Evolutionary conservation across 2,888 invertebrate genomes (phyloP).

Genomic region (Ornithoptera priamus): DNA sequence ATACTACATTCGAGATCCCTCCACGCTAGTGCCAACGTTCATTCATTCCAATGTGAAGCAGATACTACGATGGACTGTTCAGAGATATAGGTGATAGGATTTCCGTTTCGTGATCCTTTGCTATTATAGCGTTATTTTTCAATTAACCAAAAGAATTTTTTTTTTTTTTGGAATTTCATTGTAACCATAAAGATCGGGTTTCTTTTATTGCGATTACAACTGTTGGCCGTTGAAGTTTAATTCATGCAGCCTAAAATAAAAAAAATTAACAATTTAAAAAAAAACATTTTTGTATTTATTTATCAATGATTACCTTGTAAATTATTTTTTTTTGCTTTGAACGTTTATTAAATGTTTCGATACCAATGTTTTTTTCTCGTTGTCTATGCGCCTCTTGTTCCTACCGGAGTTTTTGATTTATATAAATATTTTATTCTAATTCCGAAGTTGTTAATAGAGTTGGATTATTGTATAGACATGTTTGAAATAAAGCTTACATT

Average conservation of each 20-base stretch:
- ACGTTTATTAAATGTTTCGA: too few relatives aligned
- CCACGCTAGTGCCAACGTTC: slow-evolving; percentile 72
- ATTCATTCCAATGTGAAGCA: slow-evolving; percentile 54
- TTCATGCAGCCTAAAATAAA: too few relatives aligned
- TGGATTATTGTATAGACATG: slow-evolving; percentile 6
- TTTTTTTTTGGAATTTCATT: too few relatives aligned
- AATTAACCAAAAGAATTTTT: too few relatives aligned
- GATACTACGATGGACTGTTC: slow-evolving; percentile 37
- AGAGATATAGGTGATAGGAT: slow-evolving; percentile 31
- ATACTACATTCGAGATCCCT: slow-evolving; percentile 56
- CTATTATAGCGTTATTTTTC: slow-evolving; percentile 2
- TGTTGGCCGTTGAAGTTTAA: too few relatives aligned
- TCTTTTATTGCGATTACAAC: too few relatives aligned
- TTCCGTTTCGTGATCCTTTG: slow-evolving; percentile 35
- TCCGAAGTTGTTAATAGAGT: background rate
- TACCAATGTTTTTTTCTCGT: slow-evolving; percentile 29
- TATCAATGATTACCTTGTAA: too few relatives aligned
- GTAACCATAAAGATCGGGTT: too few relatives aligned
- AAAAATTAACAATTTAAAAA: too few relatives aligned
- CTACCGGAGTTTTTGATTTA: slow-evolving; percentile 10
- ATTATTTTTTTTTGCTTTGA: too few relatives aligned
- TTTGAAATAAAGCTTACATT: slow-evolving; percentile 14
- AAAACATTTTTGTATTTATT: too few relatives aligned
- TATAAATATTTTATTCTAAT: slow-evolving; percentile 2
- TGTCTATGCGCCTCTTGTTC: slow-evolving; percentile 24